Conservation (phyloP, 2,113 vertebrate genomes). For the Mugil cephalus region DNA sequence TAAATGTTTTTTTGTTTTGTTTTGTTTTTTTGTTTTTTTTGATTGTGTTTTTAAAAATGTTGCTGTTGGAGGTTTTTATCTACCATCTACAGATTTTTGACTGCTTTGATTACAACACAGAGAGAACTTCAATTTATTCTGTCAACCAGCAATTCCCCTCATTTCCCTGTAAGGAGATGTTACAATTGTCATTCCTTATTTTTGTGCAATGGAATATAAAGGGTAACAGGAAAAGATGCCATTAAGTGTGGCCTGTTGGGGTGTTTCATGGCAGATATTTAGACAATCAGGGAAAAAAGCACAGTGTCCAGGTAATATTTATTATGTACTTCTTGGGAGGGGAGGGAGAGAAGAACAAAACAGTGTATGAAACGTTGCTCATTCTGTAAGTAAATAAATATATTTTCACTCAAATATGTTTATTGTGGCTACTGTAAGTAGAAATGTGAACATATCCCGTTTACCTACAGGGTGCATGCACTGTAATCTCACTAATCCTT, state of each 20-base stretch:
- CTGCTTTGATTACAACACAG: slow-evolving; percentile 59
- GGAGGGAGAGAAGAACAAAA: slow-evolving; percentile 63
- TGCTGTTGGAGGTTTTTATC: slow-evolving; percentile 47
- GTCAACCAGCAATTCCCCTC: slow-evolving; percentile 61
- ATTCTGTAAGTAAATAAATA: slow-evolving; percentile 83
- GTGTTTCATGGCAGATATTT: slow-evolving; percentile 70
- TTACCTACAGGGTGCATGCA: neutral
- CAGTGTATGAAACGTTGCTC: slow-evolving; percentile 72
- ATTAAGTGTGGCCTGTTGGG: slow-evolving; percentile 54
- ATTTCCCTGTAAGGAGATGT: slow-evolving; percentile 67
- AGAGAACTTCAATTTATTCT: slow-evolving; percentile 69
- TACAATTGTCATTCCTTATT: slow-evolving; percentile 79
- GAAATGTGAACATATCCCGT: neutral
- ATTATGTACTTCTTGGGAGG: slow-evolving; percentile 75
- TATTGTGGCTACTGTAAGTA: neutral
- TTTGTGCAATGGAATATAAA: slow-evolving; percentile 78
- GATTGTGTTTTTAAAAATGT: slow-evolving; percentile 60
- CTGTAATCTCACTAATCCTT: no score
- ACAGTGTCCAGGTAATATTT: slow-evolving; percentile 80
- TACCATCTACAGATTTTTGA: slow-evolving; percentile 59
- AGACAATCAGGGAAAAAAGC: slow-evolving; percentile 80
- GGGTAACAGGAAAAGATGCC: slow-evolving; percentile 64
- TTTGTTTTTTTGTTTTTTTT: slow-evolving; percentile 44
- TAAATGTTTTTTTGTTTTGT: slow-evolving; percentile 62
- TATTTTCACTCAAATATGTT: slow-evolving; percentile 76